These are phyloP conservation scores for Charadrius vociferus DNA, from an alignment of 2,113 vertebrate species.

Conservation along the genomic window DNA sequence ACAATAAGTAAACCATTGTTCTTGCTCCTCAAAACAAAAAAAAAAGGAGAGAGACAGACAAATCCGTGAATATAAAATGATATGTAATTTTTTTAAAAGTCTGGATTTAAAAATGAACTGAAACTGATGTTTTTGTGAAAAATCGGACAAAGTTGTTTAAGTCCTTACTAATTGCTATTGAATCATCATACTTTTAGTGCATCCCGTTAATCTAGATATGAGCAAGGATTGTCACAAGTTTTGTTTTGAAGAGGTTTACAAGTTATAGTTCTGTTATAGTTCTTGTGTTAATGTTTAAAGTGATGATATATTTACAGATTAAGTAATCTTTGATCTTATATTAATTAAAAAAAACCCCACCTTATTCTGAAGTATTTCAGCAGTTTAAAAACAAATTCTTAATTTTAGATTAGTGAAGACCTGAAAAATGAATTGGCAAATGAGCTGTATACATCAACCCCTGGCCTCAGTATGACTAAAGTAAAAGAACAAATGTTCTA, in stretches of 20 bases:
- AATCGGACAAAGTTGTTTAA: background rate
- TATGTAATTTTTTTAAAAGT: background rate
- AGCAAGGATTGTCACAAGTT: background rate
- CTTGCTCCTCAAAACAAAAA: rapidly evolving
- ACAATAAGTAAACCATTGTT: background rate
- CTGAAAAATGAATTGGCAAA: constrained; percentile 75
- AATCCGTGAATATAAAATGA: background rate
- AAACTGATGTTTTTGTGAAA: background rate
- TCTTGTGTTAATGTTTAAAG: background rate
- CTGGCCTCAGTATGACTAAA: constrained; percentile 50
- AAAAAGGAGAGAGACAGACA: background rate
- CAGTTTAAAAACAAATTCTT: constrained; percentile 2
- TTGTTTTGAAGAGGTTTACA: background rate
- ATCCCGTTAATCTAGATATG: background rate
- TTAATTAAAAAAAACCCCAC: background rate
- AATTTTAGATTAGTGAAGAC: constrained; percentile 77
- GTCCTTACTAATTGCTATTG: background rate
- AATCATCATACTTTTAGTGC: background rate
- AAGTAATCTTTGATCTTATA: background rate
- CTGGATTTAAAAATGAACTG: background rate
- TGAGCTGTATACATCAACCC: constrained; percentile 82
- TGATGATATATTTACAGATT: background rate
- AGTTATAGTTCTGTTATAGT: too few species aligned
- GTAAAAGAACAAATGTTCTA: constrained; percentile 80
- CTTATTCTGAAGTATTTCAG: background rate